Percentiles rank a stretch among this genome's conserved stretches.
These are phyloP conservation scores for Epinephelus cyanopodus DNA, from an alignment of 2,113 vertebrate genomes.

Conservation along the genomic window DNA sequence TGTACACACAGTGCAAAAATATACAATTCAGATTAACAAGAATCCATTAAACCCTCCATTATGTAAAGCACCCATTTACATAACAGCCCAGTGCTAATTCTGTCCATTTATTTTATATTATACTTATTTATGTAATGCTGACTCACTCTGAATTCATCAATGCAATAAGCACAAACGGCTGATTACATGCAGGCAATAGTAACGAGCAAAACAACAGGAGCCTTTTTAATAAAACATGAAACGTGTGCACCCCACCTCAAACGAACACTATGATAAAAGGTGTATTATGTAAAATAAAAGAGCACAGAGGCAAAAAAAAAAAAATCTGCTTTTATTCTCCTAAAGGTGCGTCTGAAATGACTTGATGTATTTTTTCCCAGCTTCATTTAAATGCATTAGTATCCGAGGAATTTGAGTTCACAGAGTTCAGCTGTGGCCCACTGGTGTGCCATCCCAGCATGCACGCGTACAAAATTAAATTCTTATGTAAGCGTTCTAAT, in stretches of 20 bases:
- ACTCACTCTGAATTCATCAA: neutral
- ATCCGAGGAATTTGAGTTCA: neutral
- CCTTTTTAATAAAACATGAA: neutral
- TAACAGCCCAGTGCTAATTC: conserved; percentile 27
- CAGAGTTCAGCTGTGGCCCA: conserved; percentile 10
- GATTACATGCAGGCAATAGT: neutral
- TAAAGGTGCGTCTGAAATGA: neutral
- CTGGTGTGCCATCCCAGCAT: neutral
- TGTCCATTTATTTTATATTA: conserved; percentile 15
- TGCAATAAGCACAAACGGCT: neutral
- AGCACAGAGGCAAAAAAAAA: neutral
- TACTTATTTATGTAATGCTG: neutral
- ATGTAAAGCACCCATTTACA: conserved; percentile 7
- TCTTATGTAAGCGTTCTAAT: conserved; percentile 36
- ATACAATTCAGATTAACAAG: conserved; percentile 4
- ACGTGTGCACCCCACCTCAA: neutral
- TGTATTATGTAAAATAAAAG: neutral
- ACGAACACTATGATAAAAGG: neutral
- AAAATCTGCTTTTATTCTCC: neutral
- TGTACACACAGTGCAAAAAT: conserved; percentile 16
- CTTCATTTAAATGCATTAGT: neutral
- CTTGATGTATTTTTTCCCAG: neutral
- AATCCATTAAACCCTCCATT: neutral
- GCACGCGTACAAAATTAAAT: conserved; percentile 31
- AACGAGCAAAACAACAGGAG: neutral